Conservation (phyloP, 2,888 invertebrate species). For the Ennomos erosarius region DNA sequence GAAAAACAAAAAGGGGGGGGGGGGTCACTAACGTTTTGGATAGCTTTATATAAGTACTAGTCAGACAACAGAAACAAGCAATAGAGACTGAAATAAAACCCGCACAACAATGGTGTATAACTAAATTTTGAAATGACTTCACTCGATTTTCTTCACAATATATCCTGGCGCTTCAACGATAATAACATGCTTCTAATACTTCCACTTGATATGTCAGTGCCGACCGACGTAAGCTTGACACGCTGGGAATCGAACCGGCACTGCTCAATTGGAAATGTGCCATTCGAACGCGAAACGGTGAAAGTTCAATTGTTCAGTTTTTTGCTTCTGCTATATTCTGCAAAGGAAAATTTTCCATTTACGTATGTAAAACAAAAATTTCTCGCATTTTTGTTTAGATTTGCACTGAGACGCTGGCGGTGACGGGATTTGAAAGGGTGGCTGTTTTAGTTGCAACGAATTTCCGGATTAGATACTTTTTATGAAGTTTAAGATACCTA, state of each 20-base stretch:
- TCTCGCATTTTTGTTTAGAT: conserved; percentile 73
- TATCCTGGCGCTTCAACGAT: no score
- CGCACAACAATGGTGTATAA: no score
- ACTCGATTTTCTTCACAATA: no score
- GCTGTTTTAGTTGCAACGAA: conserved; percentile 36
- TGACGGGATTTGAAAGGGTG: conserved; percentile 74
- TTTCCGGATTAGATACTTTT: conserved; percentile 7
- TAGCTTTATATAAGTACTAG: no score
- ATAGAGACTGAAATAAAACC: no score
- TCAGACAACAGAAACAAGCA: no score
- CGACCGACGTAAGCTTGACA: conserved; percentile 11
- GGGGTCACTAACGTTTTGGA: no score
- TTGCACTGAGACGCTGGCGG: conserved; percentile 68
- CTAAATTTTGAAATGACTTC: no score
- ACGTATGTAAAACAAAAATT: conserved; percentile 82
- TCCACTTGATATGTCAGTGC: conserved; percentile 31
- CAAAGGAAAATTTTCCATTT: conserved; percentile 71
- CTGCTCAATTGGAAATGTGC: conserved; percentile 68
- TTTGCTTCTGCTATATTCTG: conserved; percentile 48
- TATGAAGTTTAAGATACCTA: no score
- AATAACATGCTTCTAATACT: neutral
- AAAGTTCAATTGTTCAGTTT: conserved; percentile 55
- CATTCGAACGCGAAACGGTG: conserved; percentile 52
- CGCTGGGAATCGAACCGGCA: conserved; percentile 21
- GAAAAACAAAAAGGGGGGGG: no score